Percentiles rank a stretch among this genome's conserved stretches.
Evolutionary conservation across 2,113 vertebrate genomes (phyloP).

Genomic region (Elanoides forficatus): DNA sequence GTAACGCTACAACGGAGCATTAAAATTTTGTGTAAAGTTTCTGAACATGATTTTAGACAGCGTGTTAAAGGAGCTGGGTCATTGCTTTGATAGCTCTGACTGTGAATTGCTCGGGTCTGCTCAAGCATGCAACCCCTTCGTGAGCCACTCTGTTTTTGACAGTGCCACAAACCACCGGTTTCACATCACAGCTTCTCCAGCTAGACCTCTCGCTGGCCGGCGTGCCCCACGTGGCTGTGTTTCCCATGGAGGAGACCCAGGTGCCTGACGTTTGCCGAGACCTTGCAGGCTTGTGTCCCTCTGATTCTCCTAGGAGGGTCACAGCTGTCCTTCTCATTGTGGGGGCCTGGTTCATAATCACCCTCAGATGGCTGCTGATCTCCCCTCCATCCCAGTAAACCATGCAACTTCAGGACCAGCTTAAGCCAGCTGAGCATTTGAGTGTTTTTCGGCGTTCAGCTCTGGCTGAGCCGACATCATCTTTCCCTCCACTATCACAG

Average conservation of each 20-base stretch:
- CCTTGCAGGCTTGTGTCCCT: not conserved
- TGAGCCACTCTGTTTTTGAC: constrained; percentile 13
- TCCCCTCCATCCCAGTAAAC: not conserved
- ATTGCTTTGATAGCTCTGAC: constrained; percentile 68
- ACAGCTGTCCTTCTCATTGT: not conserved
- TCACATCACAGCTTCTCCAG: not conserved
- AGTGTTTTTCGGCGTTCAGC: not conserved
- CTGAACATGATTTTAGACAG: constrained; percentile 26
- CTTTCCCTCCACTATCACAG: not conserved
- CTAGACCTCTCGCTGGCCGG: fast-evolving
- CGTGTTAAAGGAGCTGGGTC: constrained; percentile 35
- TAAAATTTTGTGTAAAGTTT: not conserved
- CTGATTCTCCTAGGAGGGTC: not conserved
- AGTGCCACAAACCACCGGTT: not conserved
- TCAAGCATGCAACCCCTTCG: constrained; percentile 48
- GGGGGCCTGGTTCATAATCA: not conserved
- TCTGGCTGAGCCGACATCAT: not conserved
- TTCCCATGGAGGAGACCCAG: not conserved
- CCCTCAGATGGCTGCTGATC: not conserved
- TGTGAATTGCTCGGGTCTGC: constrained; percentile 56
- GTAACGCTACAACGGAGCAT: not conserved
- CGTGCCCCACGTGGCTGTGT: fast-evolving
- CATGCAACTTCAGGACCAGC: fast-evolving
- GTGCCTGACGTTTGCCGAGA: not conserved
- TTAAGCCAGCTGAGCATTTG: not conserved